Base-by-base conservation (phyloP, 2,113 vertebrate genomes). In the Pimephales promelas region DNA sequence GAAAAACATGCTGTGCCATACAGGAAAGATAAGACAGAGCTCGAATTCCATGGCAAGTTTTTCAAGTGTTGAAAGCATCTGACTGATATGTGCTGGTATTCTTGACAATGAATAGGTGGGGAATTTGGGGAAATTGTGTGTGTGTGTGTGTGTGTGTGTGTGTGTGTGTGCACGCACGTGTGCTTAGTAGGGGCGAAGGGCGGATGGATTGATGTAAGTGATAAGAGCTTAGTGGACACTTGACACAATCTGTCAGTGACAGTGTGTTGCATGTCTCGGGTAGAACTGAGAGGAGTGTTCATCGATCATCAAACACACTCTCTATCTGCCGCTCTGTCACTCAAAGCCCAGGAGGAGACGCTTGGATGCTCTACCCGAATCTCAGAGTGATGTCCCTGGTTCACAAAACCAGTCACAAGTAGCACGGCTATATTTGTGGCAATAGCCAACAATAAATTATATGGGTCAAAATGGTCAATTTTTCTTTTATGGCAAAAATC, bases 61-160 rank as follows among this genome's bases (percentile, higher is more conserved):
- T 90, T 87, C 88, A 86, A 85, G 92, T n/a, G 92, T 89, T 93
- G 92, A 94, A 92, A 94, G 92, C 90, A 93, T 90, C 89, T 92
- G 90, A 92, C 90, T 93, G 92, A 87, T 86, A 91, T 92, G 92
- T 93, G 92, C 93, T 91, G 92, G 91, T 89, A 88, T 88, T 91
- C 85, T 90, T 88, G 89, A 93, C 89, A 59, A 71, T 34, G 82
- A 49, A 52, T 47, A 34, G 73, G 61, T 71, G 18, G 31, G 34
- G 31, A n/a, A 52, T 62, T 66, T 79, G 43, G 24, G 28, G 43
- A 47, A 56, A 31, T 13, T 14, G 4, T 18, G 56, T 78, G 70
- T 59, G 28, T 45, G 16, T 73, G 20, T 56, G 18, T 47, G 76
- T 75, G 82, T 22, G 70, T 40, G 31, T 47, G 26, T 10, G 54